phyloP scores from a whole-genome alignment of 1,140 invertebrate species.

The Augochlora pura region DNA sequence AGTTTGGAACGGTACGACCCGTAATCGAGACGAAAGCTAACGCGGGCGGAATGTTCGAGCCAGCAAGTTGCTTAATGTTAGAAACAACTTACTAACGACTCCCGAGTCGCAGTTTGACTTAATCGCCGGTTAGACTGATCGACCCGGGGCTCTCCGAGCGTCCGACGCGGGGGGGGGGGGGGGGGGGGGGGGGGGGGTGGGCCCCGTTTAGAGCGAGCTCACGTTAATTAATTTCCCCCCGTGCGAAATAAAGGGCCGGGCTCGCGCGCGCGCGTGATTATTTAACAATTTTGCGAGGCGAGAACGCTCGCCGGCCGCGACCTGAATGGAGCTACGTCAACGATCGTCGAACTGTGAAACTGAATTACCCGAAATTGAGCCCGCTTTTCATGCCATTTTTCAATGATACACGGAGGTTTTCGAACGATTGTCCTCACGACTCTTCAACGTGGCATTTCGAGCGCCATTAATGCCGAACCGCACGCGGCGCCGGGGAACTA shows the following conservation, averaged over 20 bases:
- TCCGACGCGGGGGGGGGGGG: too few relatives aligned
- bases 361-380: conserved; percentile 7
- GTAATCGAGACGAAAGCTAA: conserved; percentile 40
- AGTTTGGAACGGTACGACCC: background rate
- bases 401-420: background rate
- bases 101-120: conserved; percentile 29
- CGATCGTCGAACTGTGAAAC: conserved; percentile 1
- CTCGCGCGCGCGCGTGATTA: background rate
- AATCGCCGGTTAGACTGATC: conserved; percentile 37
- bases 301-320: too few relatives aligned
- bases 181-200: too few relatives aligned
- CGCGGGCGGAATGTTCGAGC: conserved; percentile 21
- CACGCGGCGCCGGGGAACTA: too few relatives aligned
- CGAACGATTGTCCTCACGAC: background rate
- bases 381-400: background rate
- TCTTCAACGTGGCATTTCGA: background rate
- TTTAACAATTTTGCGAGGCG: background rate
- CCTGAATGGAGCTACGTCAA: background rate
- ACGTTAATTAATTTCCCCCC: conserved; percentile 1
- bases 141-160: background rate
- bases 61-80: conserved; percentile 24
- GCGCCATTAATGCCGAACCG: background rate
- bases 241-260: background rate
- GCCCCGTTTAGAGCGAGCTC: background rate
- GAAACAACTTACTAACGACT: conserved; percentile 55